Conservation (phyloP, 2,113 vertebrate genomes). For the Notarius lentiginosus region DNA sequence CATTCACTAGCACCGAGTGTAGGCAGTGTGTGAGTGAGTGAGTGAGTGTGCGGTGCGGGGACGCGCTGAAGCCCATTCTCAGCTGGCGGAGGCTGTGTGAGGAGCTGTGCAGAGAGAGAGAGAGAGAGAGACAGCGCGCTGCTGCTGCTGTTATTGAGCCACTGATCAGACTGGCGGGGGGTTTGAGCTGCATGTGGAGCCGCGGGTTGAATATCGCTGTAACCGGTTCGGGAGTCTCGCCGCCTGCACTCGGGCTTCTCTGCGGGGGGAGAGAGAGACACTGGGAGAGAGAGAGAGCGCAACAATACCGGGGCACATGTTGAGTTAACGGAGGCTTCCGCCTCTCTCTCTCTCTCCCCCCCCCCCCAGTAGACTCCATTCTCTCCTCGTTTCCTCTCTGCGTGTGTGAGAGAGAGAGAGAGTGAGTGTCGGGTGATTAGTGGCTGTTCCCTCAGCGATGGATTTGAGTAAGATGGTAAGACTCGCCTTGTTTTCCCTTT, state of each 20-base stretch:
- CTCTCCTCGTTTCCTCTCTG: constrained; percentile 50
- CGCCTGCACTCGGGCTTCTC: neutral
- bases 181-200: too few species aligned
- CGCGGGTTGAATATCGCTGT: neutral
- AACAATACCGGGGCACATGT: constrained; percentile 72
- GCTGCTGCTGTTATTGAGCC: too few species aligned
- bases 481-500: neutral
- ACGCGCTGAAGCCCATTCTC: too few species aligned
- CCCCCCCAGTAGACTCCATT: constrained; percentile 47
- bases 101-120: too few species aligned
- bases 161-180: too few species aligned
- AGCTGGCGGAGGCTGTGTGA: neutral
- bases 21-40: too few species aligned
- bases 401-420: too few species aligned
- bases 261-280: neutral
- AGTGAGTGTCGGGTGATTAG: neutral
- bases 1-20: too few species aligned
- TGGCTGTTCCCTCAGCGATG: constrained; percentile 60
- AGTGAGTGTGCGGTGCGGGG: too few species aligned
- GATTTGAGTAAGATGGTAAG: constrained; percentile 78
- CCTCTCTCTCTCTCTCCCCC: constrained; percentile 43
- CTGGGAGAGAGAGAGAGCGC: constrained; percentile 53
- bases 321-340: constrained; percentile 66
- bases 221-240: neutral
- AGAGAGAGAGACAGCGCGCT: too few species aligned